These are phyloP conservation scores for Montipora foliosa DNA, from an alignment of 64 coral and sea anemone species.

Conservation along the genomic window DNA sequence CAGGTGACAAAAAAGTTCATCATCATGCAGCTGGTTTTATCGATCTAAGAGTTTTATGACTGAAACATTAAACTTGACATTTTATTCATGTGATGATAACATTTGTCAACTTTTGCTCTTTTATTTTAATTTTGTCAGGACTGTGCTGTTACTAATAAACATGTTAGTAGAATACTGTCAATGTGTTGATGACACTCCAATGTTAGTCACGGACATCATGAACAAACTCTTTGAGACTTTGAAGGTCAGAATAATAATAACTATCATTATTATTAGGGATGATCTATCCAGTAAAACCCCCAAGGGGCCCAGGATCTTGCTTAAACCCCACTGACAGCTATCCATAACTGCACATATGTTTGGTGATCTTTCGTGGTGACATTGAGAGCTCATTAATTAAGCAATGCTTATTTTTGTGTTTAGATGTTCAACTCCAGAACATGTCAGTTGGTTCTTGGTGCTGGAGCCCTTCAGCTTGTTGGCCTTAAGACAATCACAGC, in stretches of 20 bases:
- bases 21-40: no score
- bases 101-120: not conserved
- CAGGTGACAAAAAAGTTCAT: no score
- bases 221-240: constrained; percentile 97
- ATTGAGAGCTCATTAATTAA: not conserved
- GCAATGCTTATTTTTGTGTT: not conserved
- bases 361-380: not conserved
- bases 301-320: not conserved
- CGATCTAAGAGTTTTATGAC: no score
- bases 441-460: constrained; percentile 93
- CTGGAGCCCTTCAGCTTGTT: constrained; percentile 95
- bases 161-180: constrained; percentile 99
- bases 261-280: no score
- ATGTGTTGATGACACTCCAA: constrained; percentile 96
- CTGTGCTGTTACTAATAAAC: constrained; percentile 88
- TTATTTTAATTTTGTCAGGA: constrained; percentile 31
- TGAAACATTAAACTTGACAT: no score
- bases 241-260: constrained; percentile 66
- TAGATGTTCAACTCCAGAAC: constrained; percentile 98
- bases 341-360: not conserved
- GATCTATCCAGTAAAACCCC: not conserved
- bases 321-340: not conserved
- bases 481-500: constrained; percentile 97
- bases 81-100: not conserved
- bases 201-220: constrained; percentile 98